These are phyloP conservation scores for Oreochromis niloticus DNA, from an alignment of 2,113 vertebrate genomes.

Conservation along the genomic window DNA sequence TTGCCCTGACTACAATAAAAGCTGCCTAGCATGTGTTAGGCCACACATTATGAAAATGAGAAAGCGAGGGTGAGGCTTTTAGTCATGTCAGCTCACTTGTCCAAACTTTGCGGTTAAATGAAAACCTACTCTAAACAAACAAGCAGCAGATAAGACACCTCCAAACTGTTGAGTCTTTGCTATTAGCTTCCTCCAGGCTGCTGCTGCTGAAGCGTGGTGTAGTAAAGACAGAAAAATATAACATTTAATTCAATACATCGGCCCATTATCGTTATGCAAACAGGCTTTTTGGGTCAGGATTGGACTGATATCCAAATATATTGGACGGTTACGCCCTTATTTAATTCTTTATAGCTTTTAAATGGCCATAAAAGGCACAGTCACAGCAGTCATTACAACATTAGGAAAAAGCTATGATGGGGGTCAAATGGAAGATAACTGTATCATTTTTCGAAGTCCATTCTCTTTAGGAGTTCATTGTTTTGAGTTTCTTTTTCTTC, in stretches of 20 bases:
- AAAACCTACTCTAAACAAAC: neutral
- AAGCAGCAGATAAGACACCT: neutral
- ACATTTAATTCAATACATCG: neutral
- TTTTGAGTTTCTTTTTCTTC: neutral
- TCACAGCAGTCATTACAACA: neutral
- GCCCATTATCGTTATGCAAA: neutral
- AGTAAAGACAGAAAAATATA: neutral
- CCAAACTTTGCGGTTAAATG: neutral
- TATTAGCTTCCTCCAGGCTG: neutral
- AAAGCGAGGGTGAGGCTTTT: neutral
- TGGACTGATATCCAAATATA: neutral
- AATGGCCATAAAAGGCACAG: neutral
- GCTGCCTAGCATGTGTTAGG: neutral
- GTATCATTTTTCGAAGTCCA: accelerated
- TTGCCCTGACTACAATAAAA: neutral
- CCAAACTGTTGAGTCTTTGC: neutral
- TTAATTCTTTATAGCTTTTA: neutral
- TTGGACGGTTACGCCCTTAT: neutral
- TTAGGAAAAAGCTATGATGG: neutral
- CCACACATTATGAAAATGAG: neutral
- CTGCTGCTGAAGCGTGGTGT: neutral
- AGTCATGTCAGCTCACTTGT: neutral
- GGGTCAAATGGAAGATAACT: accelerated
- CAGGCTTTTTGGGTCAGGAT: neutral
- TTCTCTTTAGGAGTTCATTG: neutral